These are phyloP conservation scores for Catocala fraxini DNA, from an alignment of 2,888 invertebrate genomes.

Conservation along the genomic window DNA sequence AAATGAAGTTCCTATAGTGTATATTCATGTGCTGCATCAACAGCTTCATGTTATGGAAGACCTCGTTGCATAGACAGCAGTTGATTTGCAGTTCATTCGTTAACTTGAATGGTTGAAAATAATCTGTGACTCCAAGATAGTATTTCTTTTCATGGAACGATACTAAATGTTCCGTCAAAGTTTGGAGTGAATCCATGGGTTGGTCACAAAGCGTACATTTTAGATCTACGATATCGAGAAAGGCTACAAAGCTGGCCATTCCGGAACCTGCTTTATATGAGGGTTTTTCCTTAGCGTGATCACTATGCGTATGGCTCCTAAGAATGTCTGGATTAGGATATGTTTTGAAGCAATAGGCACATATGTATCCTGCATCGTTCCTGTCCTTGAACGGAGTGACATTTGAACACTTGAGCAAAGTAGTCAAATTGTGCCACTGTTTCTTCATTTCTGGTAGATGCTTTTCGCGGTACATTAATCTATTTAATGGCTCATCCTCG, in stretches of 20 bases:
- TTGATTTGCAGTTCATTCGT: slow-evolving; percentile 73
- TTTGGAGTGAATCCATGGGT: slow-evolving; percentile 64
- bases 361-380: slow-evolving; percentile 79
- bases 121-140: slow-evolving; percentile 73
- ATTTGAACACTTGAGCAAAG: slow-evolving; percentile 76
- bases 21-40: slow-evolving; percentile 82
- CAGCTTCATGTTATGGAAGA: slow-evolving; percentile 78
- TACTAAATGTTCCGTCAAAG: slow-evolving; percentile 71
- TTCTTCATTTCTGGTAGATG: slow-evolving; percentile 76
- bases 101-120: slow-evolving; percentile 77
- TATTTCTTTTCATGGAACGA: slow-evolving; percentile 74
- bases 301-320: slow-evolving; percentile 70
- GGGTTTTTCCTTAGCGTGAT: slow-evolving; percentile 75
- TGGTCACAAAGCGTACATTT: slow-evolving; percentile 75
- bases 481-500: slow-evolving; percentile 59
- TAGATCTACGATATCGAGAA: slow-evolving; percentile 77
- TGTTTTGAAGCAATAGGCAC: slow-evolving; percentile 80
- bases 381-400: slow-evolving; percentile 80
- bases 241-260: slow-evolving; percentile 77
- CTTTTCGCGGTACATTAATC: slow-evolving; percentile 65
- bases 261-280: slow-evolving; percentile 77
- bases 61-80: slow-evolving; percentile 76
- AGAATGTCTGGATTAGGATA: slow-evolving; percentile 71
- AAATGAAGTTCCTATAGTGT: slow-evolving; percentile 81
- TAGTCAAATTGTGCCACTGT: slow-evolving; percentile 80